A percentile compares a stretch with the other conserved stretches of the same genome.
These are phyloP conservation scores for Dryoscopus gambensis DNA, from an alignment of 2,113 vertebrate species.

Conservation along the genomic window DNA sequence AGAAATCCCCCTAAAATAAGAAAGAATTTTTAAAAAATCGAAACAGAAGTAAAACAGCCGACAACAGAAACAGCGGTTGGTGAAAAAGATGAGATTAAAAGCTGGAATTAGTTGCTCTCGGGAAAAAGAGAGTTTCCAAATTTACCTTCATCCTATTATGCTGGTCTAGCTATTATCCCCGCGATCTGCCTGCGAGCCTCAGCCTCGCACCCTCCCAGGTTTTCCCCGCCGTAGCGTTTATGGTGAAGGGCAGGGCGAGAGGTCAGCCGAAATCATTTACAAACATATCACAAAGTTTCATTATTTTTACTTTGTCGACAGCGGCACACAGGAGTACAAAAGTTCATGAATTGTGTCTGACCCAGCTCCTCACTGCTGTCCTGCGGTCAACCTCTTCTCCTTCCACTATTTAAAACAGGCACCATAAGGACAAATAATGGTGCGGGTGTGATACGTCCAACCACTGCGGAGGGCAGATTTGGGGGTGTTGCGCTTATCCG, in stretches of 20 bases:
- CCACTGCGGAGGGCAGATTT: slow-evolving; percentile 20
- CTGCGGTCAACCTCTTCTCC: slow-evolving; percentile 52
- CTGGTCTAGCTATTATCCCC: slow-evolving; percentile 44
- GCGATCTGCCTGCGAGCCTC: slow-evolving; percentile 40
- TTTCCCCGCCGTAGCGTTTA: slow-evolving; percentile 69
- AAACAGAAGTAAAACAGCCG: slow-evolving; percentile 3
- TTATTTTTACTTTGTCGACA: slow-evolving; percentile 88
- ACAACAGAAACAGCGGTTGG: background rate
- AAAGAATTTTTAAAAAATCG: background rate
- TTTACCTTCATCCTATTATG: slow-evolving; percentile 67
- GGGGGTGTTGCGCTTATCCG: background rate
- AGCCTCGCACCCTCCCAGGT: slow-evolving; percentile 64
- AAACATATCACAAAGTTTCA: slow-evolving; percentile 92
- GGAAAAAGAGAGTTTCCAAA: slow-evolving; percentile 10
- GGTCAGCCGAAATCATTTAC: slow-evolving; percentile 93
- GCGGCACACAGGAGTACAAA: slow-evolving; percentile 83
- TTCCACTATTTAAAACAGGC: slow-evolving; percentile 32
- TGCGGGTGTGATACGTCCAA: slow-evolving; percentile 35
- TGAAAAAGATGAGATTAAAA: slow-evolving; percentile 12
- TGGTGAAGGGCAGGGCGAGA: slow-evolving; percentile 83
- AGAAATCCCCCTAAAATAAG: background rate
- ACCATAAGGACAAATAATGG: slow-evolving; percentile 58
- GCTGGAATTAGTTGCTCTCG: slow-evolving; percentile 26
- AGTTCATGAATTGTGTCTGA: slow-evolving; percentile 82
- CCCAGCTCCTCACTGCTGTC: slow-evolving; percentile 71